Evolutionary conservation across 2,113 vertebrate species (phyloP), one percentile per base, ranked within the genome.

Genomic region (Tragelaphus buxtoni): DNA sequence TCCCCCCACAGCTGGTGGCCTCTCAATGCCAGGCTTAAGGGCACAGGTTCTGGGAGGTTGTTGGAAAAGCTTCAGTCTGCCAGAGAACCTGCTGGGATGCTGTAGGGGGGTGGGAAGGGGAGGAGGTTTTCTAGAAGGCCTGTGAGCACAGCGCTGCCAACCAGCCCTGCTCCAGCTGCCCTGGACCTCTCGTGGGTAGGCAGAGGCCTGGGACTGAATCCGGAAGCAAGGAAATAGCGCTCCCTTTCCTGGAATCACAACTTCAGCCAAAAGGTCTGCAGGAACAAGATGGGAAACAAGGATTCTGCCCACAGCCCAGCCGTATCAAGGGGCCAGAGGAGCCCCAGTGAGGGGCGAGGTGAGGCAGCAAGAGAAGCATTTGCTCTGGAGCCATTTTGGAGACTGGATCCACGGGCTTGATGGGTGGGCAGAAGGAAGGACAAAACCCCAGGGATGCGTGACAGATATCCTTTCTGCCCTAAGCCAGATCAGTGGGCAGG

Each of bases 1-100:
- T 2, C 79, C 94, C 14, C 55, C 45, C 4, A 35, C 76, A 45
- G 84, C 87, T 45, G 69, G 83, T 63, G 84, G 80, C 87, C 42
- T 69, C 94, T 77, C 65, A n/a, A 4, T 65, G 55, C 87, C 83
- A 96, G 88, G 77, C 84, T 58, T 17, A 55, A 94, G 80, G 72
- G 45, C 87, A 95, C 47, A 32, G 63, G 65, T 42, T 86, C 90
- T 24, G 39, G 49, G 9, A 85, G 74, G 42, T 7, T 91, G 88
- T 60, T 14, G 4, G 61, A n/a, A 39, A n/a, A 77, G 47, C 45
- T 53, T 58, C 74, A 28, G 7, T 6, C 49, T 49, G 5, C 60
- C 81, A 65, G 61, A 45, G n/a, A 58, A 55, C 2, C 76, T 83
- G n/a, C 84, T 10, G 22, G 30, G 69, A 80, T 49, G 60, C 49